Conservation (phyloP, 2,797 vertebrate genomes). For the Poecile montanus region DNA sequence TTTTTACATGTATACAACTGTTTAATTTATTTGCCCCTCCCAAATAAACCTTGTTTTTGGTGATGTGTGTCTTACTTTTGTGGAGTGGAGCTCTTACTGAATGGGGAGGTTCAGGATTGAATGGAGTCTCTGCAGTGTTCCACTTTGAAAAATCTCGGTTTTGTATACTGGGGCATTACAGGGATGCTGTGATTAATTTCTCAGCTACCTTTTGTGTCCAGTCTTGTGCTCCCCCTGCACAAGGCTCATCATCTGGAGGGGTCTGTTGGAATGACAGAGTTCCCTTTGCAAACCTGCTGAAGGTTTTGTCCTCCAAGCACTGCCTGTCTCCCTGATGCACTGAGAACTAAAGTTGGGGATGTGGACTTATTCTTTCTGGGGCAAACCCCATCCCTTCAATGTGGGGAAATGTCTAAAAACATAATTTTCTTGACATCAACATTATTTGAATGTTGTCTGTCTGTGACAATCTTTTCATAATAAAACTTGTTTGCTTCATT, state of each 20-base stretch:
- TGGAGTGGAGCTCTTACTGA: not conserved
- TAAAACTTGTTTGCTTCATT: not conserved
- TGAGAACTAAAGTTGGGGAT: rapidly evolving
- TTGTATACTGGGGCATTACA: rapidly evolving
- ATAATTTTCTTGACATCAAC: not conserved
- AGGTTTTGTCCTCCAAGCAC: not conserved
- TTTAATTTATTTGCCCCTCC: not conserved
- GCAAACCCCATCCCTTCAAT: not conserved
- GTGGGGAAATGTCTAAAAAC: not conserved
- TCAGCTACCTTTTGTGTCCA: not conserved
- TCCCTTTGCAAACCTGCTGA: not conserved
- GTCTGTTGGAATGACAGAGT: not conserved
- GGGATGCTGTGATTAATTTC: not conserved
- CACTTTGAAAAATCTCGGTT: rapidly evolving
- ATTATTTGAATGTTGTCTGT: not conserved
- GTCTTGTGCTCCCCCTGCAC: not conserved
- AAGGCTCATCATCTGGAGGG: not conserved
- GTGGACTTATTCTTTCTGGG: not conserved
- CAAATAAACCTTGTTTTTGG: not conserved
- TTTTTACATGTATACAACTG: not conserved
- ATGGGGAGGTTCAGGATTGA: not conserved
- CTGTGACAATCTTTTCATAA: not conserved
- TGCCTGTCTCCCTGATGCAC: not conserved
- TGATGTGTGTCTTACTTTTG: not conserved
- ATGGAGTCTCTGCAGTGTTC: not conserved